Evolutionary conservation across 2,113 vertebrate genomes (phyloP).

Genomic region (Plecotus auritus): DNA sequence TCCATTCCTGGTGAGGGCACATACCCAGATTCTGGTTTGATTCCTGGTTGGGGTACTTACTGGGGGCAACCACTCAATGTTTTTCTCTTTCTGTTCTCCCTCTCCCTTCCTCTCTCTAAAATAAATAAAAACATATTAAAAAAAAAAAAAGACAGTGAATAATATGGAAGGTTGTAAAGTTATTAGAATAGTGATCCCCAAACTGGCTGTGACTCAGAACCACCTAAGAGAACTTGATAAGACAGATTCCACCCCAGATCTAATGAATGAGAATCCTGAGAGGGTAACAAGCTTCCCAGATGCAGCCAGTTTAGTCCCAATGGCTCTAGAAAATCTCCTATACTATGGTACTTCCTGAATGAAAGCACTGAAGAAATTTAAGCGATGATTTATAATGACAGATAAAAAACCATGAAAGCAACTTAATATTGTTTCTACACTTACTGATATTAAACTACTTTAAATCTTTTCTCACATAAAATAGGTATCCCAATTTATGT

Average conservation of each 20-base stretch:
- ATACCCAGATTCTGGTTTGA: no score
- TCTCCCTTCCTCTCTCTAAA: not conserved
- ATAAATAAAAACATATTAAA: not conserved
- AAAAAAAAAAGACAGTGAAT: not conserved
- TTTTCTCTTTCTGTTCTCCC: not conserved
- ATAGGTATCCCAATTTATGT: not conserved
- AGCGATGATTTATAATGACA: constrained; percentile 19
- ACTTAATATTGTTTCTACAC: not conserved
- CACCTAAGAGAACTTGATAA: not conserved
- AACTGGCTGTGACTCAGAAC: constrained; percentile 20
- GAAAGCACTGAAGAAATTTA: constrained; percentile 25
- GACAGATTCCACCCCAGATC: not conserved
- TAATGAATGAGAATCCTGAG: not conserved
- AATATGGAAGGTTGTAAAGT: not conserved
- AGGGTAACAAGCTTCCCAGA: not conserved
- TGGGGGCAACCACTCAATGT: not conserved
- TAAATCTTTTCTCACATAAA: not conserved
- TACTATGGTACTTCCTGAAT: not conserved
- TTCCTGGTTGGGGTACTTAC: no score
- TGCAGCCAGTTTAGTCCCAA: not conserved
- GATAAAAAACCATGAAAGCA: not conserved
- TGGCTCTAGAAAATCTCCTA: not conserved
- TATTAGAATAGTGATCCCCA: not conserved
- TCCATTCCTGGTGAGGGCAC: no score
- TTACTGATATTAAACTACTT: not conserved